Percentiles rank a stretch among this genome's conserved stretches.
Conservation (phyloP, 64 coral and sea anemone species). For the Stichodactyla mertensii region DNA sequence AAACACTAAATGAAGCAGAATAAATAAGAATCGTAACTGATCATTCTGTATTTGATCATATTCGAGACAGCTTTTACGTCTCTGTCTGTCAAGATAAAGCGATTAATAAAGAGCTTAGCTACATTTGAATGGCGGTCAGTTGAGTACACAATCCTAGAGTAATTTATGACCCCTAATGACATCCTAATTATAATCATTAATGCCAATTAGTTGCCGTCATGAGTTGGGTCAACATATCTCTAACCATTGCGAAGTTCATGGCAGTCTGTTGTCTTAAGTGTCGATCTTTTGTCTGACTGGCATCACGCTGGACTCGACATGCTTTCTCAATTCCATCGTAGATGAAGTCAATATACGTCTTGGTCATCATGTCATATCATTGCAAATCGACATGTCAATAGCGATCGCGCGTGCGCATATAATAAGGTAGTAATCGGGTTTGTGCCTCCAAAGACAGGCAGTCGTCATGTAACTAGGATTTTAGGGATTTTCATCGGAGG, state of each 20-base stretch:
- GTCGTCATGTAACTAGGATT: not conserved
- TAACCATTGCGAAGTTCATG: not conserved
- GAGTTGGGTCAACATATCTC: not conserved
- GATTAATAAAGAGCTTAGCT: no score
- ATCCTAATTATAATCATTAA: not conserved
- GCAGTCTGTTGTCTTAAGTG: not conserved
- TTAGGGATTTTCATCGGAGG: not conserved
- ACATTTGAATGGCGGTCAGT: not conserved
- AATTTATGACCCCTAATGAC: not conserved
- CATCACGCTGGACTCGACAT: no score
- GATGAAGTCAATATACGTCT: no score
- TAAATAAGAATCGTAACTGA: no score
- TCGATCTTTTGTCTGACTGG: not conserved
- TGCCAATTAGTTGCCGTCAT: not conserved
- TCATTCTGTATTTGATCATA: no score
- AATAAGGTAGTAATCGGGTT: not conserved
- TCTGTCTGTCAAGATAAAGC: no score
- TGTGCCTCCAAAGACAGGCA: not conserved
- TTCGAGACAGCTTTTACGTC: no score
- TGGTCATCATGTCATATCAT: no score
- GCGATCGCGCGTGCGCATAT: not conserved
- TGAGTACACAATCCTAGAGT: not conserved
- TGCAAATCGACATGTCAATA: no score
- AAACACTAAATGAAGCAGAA: no score
- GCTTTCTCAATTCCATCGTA: no score